Conservation (phyloP, 2,113 vertebrate species). For the Charadrius vociferus region DNA sequence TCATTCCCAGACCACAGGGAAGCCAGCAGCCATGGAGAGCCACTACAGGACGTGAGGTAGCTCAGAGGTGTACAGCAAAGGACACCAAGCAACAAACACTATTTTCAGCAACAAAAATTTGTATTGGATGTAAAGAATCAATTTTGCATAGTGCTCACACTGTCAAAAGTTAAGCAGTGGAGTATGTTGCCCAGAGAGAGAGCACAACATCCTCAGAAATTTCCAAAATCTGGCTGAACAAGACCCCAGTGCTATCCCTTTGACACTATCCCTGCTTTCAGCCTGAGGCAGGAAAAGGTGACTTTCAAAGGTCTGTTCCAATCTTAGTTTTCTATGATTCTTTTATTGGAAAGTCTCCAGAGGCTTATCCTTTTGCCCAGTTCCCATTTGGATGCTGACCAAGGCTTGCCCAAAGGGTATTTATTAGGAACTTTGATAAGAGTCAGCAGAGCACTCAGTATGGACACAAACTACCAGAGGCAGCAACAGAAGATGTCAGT, state of each 20-base stretch:
- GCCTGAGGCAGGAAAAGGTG: background rate
- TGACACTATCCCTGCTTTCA: background rate
- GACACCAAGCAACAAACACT: background rate
- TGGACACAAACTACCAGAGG: background rate
- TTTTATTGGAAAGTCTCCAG: background rate
- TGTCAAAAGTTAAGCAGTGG: background rate
- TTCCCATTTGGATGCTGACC: background rate
- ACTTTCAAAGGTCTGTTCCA: background rate
- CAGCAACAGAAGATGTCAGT: background rate
- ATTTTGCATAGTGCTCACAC: background rate
- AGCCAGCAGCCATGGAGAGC: background rate
- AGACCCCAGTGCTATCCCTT: background rate
- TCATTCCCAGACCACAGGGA: background rate
- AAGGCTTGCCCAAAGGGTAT: background rate
- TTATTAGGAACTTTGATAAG: background rate
- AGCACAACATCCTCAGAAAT: background rate
- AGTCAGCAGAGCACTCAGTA: background rate
- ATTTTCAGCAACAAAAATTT: background rate
- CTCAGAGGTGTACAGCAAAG: background rate
- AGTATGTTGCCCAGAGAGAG: background rate
- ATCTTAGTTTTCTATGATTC: background rate
- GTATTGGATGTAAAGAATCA: background rate
- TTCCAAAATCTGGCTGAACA: background rate
- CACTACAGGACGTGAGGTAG: background rate
- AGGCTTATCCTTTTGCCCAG: background rate